Base-by-base conservation (phyloP, 2,797 vertebrate genomes). In the Sebastolobus alascanus region DNA sequence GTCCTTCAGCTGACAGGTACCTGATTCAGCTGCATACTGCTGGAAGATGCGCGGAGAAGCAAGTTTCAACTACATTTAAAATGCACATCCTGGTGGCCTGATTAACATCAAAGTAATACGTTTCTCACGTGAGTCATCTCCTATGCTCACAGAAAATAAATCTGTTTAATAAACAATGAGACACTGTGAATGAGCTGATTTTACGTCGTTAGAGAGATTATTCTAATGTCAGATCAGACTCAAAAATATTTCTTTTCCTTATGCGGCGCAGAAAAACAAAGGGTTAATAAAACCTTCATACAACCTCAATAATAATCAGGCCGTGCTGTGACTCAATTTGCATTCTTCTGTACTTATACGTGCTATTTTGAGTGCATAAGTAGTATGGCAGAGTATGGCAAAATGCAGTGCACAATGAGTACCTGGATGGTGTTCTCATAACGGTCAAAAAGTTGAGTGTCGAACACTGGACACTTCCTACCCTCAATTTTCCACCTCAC, bases 1-100 rank as follows among this genome's bases (percentile, higher is more conserved):
- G 69, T 60, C 56, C 56, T 61, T 72, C 27, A 72, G 70, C 8
- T 61, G 8, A 22, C 27, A 72, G 12, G 9, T 14, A 38, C 33
- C 68, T 40, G 14, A 40, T 27, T 50, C 58, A 61, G 13, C 55
- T 43, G 40, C 56, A 40, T 20, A 25, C 27, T 14, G 38, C 58
- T 61, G 29, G 5, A 52, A 33, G 38, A 60, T n/a, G 25, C 20
- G 1, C 2, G 0, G 27, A 71, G 69, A 59, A 60, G 18, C 8
- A 27, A 61, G 40, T 35, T 22, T 50, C 10, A 50, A 52, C 43
- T 31, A 13, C 10, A 59, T 43, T 50, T 37, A 35, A 66, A 59
- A 52, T 64, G 8, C 64, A 66, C 6, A 8, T 38, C 40, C 37
- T 54, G 7, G 31, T 68, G 8, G n/a, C 22, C 13, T 20, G 38